Evolutionary conservation across 2,113 vertebrate species (phyloP).

Genomic region (Lycaon pictus): DNA sequence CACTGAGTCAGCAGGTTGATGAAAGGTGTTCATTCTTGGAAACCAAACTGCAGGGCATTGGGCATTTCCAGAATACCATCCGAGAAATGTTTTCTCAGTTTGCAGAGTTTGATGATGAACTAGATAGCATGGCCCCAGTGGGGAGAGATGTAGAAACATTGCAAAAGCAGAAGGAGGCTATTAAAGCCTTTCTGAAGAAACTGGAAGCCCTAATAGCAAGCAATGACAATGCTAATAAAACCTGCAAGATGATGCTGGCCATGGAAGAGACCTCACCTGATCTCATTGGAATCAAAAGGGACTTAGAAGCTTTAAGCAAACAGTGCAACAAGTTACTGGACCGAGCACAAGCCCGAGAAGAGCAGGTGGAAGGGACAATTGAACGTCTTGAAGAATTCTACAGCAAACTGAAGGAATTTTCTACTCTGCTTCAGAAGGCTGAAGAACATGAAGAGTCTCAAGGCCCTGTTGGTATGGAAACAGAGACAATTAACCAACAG

Average conservation of each 20-base stretch:
- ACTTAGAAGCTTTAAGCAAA: conserved; percentile 96
- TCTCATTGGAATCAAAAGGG: conserved; percentile 94
- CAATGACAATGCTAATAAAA: conserved; percentile 92
- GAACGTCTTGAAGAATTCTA: conserved; percentile 92
- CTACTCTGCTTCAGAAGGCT: conserved; percentile 87
- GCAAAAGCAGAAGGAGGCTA: conserved; percentile 90
- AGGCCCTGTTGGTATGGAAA: conserved; percentile 96
- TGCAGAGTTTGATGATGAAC: conserved; percentile 97
- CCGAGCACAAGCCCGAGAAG: conserved; percentile 91
- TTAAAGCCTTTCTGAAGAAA: conserved; percentile 92
- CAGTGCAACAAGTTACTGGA: conserved; percentile 97
- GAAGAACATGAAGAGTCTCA: conserved; percentile 94
- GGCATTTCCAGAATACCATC: conserved; percentile 97
- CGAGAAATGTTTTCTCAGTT: conserved; percentile 97
- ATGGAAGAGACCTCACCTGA: conserved; percentile 94
- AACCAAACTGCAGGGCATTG: conserved; percentile 96
- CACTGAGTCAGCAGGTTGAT: conserved; percentile 90
- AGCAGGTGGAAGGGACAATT: conserved; percentile 90
- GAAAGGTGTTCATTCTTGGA: conserved; percentile 93
- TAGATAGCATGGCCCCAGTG: conserved; percentile 96
- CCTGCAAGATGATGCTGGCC: conserved; percentile 95
- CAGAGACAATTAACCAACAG: conserved; percentile 96
- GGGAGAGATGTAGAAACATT: conserved; percentile 90
- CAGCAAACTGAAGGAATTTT: conserved; percentile 88
- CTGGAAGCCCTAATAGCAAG: conserved; percentile 92